phyloP scores from a whole-genome alignment of 2,113 vertebrate genomes.

The Prunella fulvescens region DNA sequence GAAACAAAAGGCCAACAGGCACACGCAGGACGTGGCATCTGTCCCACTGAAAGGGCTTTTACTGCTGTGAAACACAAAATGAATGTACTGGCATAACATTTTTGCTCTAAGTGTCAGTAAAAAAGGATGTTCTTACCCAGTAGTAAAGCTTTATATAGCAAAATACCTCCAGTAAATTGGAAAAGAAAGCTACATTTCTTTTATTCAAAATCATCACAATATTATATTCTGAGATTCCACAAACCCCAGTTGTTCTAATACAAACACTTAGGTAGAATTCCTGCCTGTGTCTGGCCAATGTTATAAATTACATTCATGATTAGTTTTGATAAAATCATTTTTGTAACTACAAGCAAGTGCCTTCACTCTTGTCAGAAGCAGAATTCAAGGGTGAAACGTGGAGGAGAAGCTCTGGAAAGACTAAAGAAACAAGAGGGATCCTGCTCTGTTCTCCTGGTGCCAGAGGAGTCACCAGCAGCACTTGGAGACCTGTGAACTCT shows the following conservation, averaged over 20 bases:
- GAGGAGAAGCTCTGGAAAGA: neutral
- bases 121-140: neutral
- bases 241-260: neutral
- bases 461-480: neutral
- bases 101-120: neutral
- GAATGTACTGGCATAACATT: neutral
- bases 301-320: neutral
- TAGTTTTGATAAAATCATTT: neutral
- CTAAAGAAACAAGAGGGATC: neutral
- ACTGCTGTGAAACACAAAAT: neutral
- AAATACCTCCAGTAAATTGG: neutral
- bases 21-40: neutral
- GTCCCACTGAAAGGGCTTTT: neutral
- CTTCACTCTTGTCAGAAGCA: neutral
- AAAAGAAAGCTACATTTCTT: neutral
- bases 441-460: neutral
- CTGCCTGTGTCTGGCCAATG: neutral
- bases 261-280: neutral
- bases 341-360: neutral
- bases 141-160: neutral
- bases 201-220: neutral
- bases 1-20: neutral
- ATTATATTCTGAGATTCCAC: neutral
- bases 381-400: neutral
- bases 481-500: accelerated